Conservation (phyloP, 2,888 invertebrate genomes). For the Cheilosia soror region DNA sequence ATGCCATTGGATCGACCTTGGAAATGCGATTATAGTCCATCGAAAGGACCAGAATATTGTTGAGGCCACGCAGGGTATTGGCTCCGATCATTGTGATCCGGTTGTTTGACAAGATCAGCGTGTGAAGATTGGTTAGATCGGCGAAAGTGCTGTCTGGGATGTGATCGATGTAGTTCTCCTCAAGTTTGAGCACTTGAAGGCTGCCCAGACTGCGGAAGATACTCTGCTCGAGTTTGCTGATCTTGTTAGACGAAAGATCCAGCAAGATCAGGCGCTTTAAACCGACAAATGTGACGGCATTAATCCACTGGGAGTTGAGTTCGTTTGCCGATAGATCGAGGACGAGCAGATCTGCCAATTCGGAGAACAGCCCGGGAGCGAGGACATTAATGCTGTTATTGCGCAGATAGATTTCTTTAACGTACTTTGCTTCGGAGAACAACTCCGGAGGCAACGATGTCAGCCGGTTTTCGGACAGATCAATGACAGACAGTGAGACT, state of each 20-base stretch:
- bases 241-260: conserved; percentile 93
- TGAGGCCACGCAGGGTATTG: conserved; percentile 93
- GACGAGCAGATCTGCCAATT: conserved; percentile 90
- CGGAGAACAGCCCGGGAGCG: conserved; percentile 92
- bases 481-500: conserved; percentile 91
- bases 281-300: conserved; percentile 92
- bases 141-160: conserved; percentile 94
- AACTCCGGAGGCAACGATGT: conserved; percentile 93
- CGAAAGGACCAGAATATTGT: conserved; percentile 92
- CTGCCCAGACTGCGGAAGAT: conserved; percentile 94
- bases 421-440: conserved; percentile 91
- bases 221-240: conserved; percentile 92
- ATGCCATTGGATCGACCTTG: conserved; percentile 92
- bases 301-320: conserved; percentile 93
- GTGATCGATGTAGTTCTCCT: conserved; percentile 92
- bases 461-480: conserved; percentile 95
- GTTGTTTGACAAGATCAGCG: conserved; percentile 93
- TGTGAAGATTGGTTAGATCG: conserved; percentile 95
- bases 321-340: conserved; percentile 94
- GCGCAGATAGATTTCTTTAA: conserved; percentile 94
- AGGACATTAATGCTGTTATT: conserved; percentile 95
- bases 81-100: conserved; percentile 92
- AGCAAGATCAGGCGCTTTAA: conserved; percentile 93
- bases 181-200: conserved; percentile 92
- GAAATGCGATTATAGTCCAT: conserved; percentile 93